Base-by-base conservation (phyloP, 2,113 vertebrate genomes). In the Manacus vitellinus region DNA sequence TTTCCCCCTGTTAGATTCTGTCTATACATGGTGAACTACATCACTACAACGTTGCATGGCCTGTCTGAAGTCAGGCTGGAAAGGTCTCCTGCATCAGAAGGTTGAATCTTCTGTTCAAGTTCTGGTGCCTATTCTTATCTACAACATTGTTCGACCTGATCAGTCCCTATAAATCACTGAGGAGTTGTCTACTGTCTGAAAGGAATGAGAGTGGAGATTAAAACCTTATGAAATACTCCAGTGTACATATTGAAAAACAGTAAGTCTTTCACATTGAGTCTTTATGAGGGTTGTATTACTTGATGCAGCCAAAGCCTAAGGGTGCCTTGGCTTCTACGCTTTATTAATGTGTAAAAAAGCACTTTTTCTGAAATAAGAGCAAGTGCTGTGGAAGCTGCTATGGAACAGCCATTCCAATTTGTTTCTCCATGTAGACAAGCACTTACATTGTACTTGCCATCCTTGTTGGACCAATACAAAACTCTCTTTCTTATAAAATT, bases 261-360 rank as follows among this genome's bases (percentile, higher is more conserved):
- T 54, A 54, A 68, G 74, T 70, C 83, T 88, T 94, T 96, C 74
- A 93, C 41, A 13, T 8, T 47, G 58, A 24, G 37, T 74, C 51
- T 72, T 80, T 71, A 37, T 75, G 51, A 92, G 62, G 46, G 33
- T 86, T 73, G 47, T 80, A 33, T 88, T 92, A 74, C 55, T 76
- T 14, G 14, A 43, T 4, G 4, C 14, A 59, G 85, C 68, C 75
- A 88, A 90, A 85, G 92, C 94, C 95, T 95, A 27, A 6, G 96
- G 85, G 85, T 94, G 83, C 63, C 59, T 92, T 95, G 91, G 63
- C 95, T 94, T 82, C 63, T 86, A 10, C 58, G 88, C 23, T 65
- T 93, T 23, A 67, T 41, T 74, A 77, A 46, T 51, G 28, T 82
- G 44, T 67, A 65, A 73, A 88, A 91, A 88, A 68, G 41, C 31